Evolutionary conservation across 1,140 invertebrate genomes (phyloP), one percentile per base, ranked within the genome.

Genomic region (Heterodera schachtii): DNA sequence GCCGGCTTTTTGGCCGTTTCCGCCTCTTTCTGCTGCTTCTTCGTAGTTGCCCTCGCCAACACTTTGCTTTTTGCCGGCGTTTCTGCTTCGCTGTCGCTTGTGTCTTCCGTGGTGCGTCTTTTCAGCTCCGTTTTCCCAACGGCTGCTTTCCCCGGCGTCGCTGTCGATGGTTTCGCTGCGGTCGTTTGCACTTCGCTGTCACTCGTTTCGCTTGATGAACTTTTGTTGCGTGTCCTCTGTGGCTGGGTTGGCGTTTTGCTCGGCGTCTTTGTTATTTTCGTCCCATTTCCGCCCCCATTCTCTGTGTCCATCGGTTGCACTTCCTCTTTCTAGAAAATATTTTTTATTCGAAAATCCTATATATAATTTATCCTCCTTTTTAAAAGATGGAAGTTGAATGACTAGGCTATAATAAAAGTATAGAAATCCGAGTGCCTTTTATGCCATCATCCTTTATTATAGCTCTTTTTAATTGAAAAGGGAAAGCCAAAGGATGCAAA

Each of bases 71-170:
- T 69, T 9, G 4, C 31, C 69, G 69, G 8, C 21, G 69, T 16
- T n/a, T 49, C 74, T 19, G 31, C 43, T 31, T 75, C 74, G 41
- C 74, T 75, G 74, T 75, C 74, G 47, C 74, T 75, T 1, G 41
- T 75, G 74, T 47, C 57, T 60, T 60, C 44, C 69, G 19, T 43
- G 1, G n/a, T n/a, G n/a, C 69, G 31, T 71, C 44, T n/a, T 31
- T 71, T 73, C 49, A 73, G 74, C 41, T 41, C 52, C 74, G 9
- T 67, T 66, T 60, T 75, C 74, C 74, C 74, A 44, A 44, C 74
- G 16, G 43, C 3, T 44, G 52, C 64, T 75, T 60, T 75, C 3
- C 41, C 74, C 74, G 74, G 9, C 11, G 74, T 43, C 74, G 69
- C 3, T 31, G 19, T 46, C 21, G 31, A 1, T 71, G 3, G 5